phyloP scores from a whole-genome alignment of 2,113 vertebrate species.

The Rhinichthys klamathensis region DNA sequence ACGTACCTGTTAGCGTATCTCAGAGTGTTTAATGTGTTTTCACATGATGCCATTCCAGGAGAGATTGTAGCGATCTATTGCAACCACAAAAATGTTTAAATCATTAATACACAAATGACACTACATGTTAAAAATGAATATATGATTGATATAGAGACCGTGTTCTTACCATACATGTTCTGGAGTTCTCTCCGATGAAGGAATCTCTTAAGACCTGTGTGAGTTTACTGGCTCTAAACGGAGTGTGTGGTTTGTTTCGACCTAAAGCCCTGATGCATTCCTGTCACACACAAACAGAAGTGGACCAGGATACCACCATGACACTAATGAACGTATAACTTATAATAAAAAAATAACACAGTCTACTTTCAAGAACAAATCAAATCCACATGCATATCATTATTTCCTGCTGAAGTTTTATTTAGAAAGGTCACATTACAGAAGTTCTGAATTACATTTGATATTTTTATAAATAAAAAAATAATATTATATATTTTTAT shows the following conservation, averaged over 20 bases:
- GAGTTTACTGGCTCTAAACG: slow-evolving; percentile 97
- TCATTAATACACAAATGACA: not conserved
- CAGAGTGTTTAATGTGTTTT: slow-evolving; percentile 97
- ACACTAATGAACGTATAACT: not conserved
- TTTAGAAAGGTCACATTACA: too few relatives aligned
- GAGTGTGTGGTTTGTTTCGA: slow-evolving; percentile 95
- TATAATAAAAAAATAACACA: too few relatives aligned
- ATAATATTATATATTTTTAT: too few relatives aligned
- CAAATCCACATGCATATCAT: too few relatives aligned
- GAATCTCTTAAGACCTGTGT: slow-evolving; percentile 98
- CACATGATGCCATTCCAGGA: slow-evolving; percentile 97
- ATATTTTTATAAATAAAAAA: too few relatives aligned
- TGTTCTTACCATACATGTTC: slow-evolving; percentile 93
- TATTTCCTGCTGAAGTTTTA: too few relatives aligned
- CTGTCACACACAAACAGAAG: slow-evolving; percentile 65
- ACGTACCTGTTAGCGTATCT: slow-evolving; percentile 97
- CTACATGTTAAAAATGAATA: not conserved
- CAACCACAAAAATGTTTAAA: not conserved
- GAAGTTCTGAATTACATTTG: too few relatives aligned
- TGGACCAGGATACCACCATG: not conserved
- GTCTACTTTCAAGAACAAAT: too few relatives aligned
- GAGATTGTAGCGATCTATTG: slow-evolving; percentile 96
- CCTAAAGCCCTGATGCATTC: slow-evolving; percentile 97
- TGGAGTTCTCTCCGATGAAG: slow-evolving; percentile 97
- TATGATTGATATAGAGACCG: not conserved